Conservation (phyloP, 2,113 vertebrate genomes). For the Corynorhinus townsendii region DNA sequence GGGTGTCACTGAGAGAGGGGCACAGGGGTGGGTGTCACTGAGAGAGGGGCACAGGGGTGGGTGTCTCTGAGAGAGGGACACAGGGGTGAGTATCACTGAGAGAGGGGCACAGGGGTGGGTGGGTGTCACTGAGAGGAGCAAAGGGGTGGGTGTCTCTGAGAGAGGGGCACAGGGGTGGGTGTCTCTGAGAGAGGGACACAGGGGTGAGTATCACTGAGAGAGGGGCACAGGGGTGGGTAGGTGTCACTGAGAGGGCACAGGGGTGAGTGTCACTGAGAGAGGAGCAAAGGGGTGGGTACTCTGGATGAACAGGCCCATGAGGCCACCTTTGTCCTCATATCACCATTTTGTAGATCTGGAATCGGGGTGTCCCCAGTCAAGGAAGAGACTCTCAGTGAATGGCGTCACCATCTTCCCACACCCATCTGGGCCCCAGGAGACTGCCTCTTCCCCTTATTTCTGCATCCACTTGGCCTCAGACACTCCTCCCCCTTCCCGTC, state of each 20-base stretch:
- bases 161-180: neutral
- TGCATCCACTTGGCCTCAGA: neutral
- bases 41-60: no score
- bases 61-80: no score
- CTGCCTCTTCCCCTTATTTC: neutral
- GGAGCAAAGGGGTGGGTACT: neutral
- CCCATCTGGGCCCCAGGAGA: neutral
- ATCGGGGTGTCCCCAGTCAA: neutral
- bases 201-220: no score
- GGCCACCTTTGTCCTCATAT: no score
- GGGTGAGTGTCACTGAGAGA: neutral
- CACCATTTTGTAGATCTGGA: neutral
- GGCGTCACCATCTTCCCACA: neutral
- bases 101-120: no score
- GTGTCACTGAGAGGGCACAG: fast-evolving
- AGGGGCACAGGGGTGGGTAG: no score
- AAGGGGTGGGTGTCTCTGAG: no score
- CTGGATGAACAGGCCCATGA: fast-evolving
- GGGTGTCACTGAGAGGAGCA: no score
- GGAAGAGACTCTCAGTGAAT: neutral
- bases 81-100: no score
- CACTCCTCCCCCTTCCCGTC: fast-evolving
- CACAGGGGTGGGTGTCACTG: no score
- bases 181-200: no score
- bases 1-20: no score